Base-by-base conservation (phyloP, 2,113 vertebrate species). In the Castor canadensis region DNA sequence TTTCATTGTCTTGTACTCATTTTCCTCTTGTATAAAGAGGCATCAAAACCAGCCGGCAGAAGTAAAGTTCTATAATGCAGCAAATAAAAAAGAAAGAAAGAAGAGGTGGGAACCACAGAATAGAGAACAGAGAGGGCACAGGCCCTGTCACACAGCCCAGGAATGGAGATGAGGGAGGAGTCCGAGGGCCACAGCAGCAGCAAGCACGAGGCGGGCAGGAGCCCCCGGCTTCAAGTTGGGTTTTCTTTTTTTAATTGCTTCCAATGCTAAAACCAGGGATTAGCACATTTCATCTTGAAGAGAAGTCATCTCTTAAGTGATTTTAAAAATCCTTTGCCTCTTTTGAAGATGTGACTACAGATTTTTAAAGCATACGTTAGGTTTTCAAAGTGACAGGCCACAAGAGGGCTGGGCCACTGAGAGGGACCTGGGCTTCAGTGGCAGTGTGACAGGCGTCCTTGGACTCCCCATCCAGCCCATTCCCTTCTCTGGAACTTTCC, bases 401-500 rank as follows among this genome's bases (percentile, higher is more conserved):
- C n/a, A 77, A 85, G 16, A 17, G 28, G 28, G 35, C 43, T 0
- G 22, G 54, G 43, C 40, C 26, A 40, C 6, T 28, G 32, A 52
- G 54, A 90, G 22, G 19, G 11, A 13, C 6, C 1, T 6, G 56
- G 60, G n/a, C 9, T 1, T 58, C 49, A 32, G 17, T 73, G 2
- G 16, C 15, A 11, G 60, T 5, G 17, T 4, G 32, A n/a, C 1
- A 5, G 49, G 40, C 30, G 15, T 40, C 91, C 64, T 56, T 28
- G 75, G 35, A 12, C 10, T 6, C 12, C 1, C 5, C 22, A 15
- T 22, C 4, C 60, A 43, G 19, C 17, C 11, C 1, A 0, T 28
- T 89, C 58, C 54, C 40, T 62, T 38, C 43, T 66, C 95, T 83
- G 32, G 86, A 96, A 93, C 26, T 45, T 54, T 54, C 91, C 76